Evolutionary conservation across 1,140 invertebrate genomes (phyloP).

Genomic region (Trachelipus rathkii): DNA sequence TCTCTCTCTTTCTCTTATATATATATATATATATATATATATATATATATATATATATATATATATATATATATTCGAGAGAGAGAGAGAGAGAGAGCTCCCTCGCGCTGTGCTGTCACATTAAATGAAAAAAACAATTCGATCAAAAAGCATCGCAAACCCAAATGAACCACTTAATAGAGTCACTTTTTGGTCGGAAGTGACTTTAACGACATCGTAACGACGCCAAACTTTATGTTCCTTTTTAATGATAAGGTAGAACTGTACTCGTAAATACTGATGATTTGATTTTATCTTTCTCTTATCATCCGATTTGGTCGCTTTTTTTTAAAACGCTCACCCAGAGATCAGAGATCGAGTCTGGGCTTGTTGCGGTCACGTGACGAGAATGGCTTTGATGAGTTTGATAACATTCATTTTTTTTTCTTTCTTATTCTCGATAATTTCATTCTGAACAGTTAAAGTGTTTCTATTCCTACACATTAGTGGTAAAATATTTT

Average conservation of each 20-base stretch:
- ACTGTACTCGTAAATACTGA: not conserved
- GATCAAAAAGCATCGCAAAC: not conserved
- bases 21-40: too few relatives aligned
- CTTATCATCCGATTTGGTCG: not conserved
- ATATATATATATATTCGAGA: too few relatives aligned
- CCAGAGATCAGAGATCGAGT: not conserved
- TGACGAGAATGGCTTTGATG: not conserved
- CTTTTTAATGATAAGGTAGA: not conserved
- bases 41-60: too few relatives aligned
- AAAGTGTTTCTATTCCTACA: not conserved
- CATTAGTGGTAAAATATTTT: not conserved
- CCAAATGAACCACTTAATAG: not conserved
- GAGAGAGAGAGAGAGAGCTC: too few relatives aligned
- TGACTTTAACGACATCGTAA: conserved; percentile 9
- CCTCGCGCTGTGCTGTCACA: too few relatives aligned
- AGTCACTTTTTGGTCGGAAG: not conserved
- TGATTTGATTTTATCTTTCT: not conserved
- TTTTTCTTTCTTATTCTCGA: not conserved
- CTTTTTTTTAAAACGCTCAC: not conserved
- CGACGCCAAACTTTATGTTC: not conserved
- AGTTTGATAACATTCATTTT: not conserved
- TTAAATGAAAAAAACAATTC: too few relatives aligned
- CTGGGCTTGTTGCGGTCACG: not conserved
- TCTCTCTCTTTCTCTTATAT: too few relatives aligned
- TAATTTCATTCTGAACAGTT: not conserved